Evolutionary conservation across 1,140 invertebrate genomes (phyloP), one percentile per base, ranked within the genome.

Genomic region (Halictus rubicundus): DNA sequence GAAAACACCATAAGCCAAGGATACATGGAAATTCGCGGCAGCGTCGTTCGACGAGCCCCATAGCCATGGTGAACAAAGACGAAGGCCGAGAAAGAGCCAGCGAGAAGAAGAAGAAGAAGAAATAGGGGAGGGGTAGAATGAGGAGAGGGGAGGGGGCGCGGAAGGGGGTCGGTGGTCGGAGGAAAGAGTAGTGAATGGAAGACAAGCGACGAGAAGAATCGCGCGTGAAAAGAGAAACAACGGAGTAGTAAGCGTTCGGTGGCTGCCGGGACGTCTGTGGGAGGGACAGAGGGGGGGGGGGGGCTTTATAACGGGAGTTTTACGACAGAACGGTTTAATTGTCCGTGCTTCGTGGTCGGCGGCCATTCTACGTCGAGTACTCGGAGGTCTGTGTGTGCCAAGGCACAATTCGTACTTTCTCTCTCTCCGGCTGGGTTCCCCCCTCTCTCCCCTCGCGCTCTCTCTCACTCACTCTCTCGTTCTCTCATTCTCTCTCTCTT

Each of bases 311-410:
- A 86, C 85, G 84, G 80, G 80, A 86, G 73, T 86, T 86, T 86
- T 86, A 87, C 85, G 82, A 87, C 74, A 78, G 76, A 71, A 87
- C 82, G 73, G 82, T 83, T 87, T 87, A 87, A 87, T 87, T 87
- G 85, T 87, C 78, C 85, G 80, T 86, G 76, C 78, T 78, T 76
- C 80, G 80, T 70, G 83, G 82, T 85, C 80, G 80, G 80, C 84
- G 74, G 70, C 74, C 73, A 80, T 85, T 85, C 79, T 80, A 78
- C 65, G 70, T 85, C 69, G 74, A 84, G 54, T 75, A 80, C 64
- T 49, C 72, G 14, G 70, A 77, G 68, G 66, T 81, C 66, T 77
- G 74, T 77, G 74, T 52, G 73, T 69, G 82, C 83, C 84, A 86
- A 86, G 66, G 80, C 75, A 73, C 80, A 60, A 85, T 81, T 81